These are phyloP conservation scores for Tapera naevia DNA, from an alignment of 2,797 vertebrate species.

Conservation along the genomic window DNA sequence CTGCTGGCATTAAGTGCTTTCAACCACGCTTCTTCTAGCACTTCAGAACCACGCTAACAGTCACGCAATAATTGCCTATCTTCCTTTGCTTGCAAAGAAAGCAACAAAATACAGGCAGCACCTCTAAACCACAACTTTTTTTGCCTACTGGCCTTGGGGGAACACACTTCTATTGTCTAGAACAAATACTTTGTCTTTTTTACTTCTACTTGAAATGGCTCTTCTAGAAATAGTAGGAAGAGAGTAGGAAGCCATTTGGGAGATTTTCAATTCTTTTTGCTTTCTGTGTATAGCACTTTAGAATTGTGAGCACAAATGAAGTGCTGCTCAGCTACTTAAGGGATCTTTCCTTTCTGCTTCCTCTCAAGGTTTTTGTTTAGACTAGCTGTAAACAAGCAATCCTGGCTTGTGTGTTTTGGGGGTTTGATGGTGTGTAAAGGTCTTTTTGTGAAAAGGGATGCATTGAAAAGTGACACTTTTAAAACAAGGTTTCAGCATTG, in stretches of 20 bases:
- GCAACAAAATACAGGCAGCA: not conserved
- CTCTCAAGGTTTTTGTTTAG: not conserved
- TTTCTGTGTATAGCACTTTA: not conserved
- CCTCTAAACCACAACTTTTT: not conserved
- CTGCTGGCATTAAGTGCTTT: not conserved
- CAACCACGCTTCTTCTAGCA: not conserved
- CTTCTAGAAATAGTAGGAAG: not conserved
- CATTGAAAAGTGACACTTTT: not conserved
- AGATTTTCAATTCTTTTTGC: not conserved
- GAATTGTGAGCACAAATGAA: not conserved
- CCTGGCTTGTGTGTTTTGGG: not conserved
- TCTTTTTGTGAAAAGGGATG: not conserved
- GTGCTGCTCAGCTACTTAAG: not conserved
- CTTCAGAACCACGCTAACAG: not conserved
- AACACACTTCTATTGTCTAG: not conserved
- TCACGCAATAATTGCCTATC: not conserved
- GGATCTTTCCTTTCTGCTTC: not conserved
- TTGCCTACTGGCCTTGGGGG: not conserved
- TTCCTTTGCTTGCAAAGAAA: not conserved
- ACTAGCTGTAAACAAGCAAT: not conserved
- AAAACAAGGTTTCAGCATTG: not conserved
- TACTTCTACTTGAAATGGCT: fast-evolving
- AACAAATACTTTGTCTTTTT: not conserved
- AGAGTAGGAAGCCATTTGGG: not conserved
- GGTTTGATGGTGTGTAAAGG: too few relatives aligned